A percentile compares a stretch with the other conserved stretches of the same genome.
These are phyloP conservation scores for Diaperis boleti DNA, from an alignment of 2,888 invertebrate genomes.

Conservation along the genomic window DNA sequence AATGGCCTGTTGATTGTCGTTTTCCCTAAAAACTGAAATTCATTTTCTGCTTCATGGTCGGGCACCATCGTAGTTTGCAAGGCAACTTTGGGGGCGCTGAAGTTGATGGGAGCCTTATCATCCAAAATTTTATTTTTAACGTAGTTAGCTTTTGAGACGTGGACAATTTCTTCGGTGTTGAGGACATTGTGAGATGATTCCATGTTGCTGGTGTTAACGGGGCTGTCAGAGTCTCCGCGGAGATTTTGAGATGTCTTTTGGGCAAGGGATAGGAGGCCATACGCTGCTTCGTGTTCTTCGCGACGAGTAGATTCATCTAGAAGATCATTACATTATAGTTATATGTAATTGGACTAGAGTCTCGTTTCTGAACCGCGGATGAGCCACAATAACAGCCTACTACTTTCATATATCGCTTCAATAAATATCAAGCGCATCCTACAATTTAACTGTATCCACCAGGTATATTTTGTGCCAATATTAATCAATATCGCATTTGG, in stretches of 20 bases:
- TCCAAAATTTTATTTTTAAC: slow-evolving; percentile 64
- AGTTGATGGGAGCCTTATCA: slow-evolving; percentile 45
- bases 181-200: slow-evolving; percentile 50
- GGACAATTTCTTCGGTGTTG: slow-evolving; percentile 63
- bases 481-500: too few species aligned
- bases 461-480: too few species aligned
- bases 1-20: slow-evolving; percentile 73
- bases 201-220: slow-evolving; percentile 42
- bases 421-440: too few species aligned
- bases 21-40: slow-evolving; percentile 59
- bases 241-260: slow-evolving; percentile 66
- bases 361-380: too few species aligned
- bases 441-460: too few species aligned
- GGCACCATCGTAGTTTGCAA: not conserved
- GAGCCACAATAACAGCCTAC: too few species aligned
- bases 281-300: slow-evolving; percentile 88
- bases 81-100: slow-evolving; percentile 10
- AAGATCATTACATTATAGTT: slow-evolving; percentile 59
- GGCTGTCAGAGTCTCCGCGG: slow-evolving; percentile 52
- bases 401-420: too few species aligned
- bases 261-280: slow-evolving; percentile 82
- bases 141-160: slow-evolving; percentile 63
- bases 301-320: slow-evolving; percentile 78
- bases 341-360: too few species aligned
- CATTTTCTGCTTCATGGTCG: slow-evolving; percentile 47